These are phyloP conservation scores for Timema cristinae DNA, from an alignment of 2,888 invertebrate species.

Conservation along the genomic window DNA sequence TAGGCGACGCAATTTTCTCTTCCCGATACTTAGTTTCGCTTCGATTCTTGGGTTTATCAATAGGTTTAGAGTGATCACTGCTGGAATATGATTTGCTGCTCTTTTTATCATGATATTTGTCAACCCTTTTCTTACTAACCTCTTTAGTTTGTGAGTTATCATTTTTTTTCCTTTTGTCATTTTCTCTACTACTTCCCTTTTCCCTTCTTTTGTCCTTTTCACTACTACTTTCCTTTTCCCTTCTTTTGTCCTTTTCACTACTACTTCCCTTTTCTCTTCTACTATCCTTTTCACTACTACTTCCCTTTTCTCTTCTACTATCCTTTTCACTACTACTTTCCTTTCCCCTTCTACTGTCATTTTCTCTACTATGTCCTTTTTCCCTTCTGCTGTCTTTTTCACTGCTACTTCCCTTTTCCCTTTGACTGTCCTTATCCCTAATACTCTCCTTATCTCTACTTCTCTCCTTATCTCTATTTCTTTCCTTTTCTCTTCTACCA, in stretches of 20 bases:
- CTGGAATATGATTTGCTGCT: slow-evolving; percentile 9
- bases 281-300: slow-evolving; percentile 22
- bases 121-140: slow-evolving; percentile 24
- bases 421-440: slow-evolving; percentile 30
- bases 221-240: slow-evolving; percentile 1
- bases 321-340: slow-evolving; percentile 35
- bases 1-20: too few relatives aligned
- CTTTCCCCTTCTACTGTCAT: slow-evolving; percentile 32
- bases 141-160: background rate
- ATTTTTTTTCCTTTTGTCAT: slow-evolving; percentile 19
- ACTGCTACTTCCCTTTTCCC: slow-evolving; percentile 26
- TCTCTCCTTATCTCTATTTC: background rate
- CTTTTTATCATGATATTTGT: slow-evolving; percentile 29
- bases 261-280: slow-evolving; percentile 21
- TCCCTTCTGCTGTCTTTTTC: slow-evolving; percentile 32
- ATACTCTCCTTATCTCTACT: slow-evolving; percentile 30
- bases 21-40: too few relatives aligned
- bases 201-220: slow-evolving; percentile 25
- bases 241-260: slow-evolving; percentile 26
- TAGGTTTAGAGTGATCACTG: too few relatives aligned
- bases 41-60: too few relatives aligned
- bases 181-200: slow-evolving; percentile 25
- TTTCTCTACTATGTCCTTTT: slow-evolving; percentile 31
- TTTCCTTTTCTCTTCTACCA: background rate
- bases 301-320: slow-evolving; percentile 21